Base-by-base conservation (phyloP, 2,888 invertebrate genomes). In the Stenurella melanura region DNA sequence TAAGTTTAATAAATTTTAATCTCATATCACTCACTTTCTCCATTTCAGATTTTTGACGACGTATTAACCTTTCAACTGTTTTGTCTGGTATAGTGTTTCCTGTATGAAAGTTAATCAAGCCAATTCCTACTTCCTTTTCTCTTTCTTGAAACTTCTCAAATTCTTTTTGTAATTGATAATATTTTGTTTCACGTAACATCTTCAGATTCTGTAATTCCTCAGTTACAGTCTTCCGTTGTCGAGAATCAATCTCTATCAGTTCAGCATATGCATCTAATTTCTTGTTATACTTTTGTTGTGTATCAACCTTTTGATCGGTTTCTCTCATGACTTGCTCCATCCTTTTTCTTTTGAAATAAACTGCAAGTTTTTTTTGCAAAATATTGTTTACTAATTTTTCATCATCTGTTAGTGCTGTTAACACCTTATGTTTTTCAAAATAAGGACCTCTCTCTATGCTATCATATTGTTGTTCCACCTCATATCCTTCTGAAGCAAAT, bases 71-170 rank as follows among this genome's bases (percentile, higher is more conserved):
- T 34, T 89, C 86, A 5, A 89, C 81, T 18, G 85, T 42, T 79
- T 88, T 88, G 30, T 88, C 87, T 5, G 88, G 84, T 70, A 89
- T 84, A 71, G 82, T 80, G 71, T 87, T 87, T 30, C 88, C 89
- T 17, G 89, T 89, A 82, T 88, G 88, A 1, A 86, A 81, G 70
- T 85, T 84, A 54, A 89, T 88, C 12, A 90, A 78, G 5, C 88
- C 88, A 12, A 76, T 83, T 7, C 88, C 88, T 10, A 86, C 83
- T 61, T 88, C 87, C n/a, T 81, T 81, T 78, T 89, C 89, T 66
- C 85, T 81, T 4, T 75, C 75, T 70, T 85, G 85, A 80, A 87
- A 83, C 34, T 76, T 76, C 10, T 81, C 75, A 69, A 88, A 87
- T 34, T 77, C 73, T 18, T 70, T 67, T 1, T 78, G 77, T 3